A percentile compares a stretch with the other conserved stretches of the same genome.
Conservation (phyloP, 1,140 invertebrate genomes). For the Asbolus verrucosus region DNA sequence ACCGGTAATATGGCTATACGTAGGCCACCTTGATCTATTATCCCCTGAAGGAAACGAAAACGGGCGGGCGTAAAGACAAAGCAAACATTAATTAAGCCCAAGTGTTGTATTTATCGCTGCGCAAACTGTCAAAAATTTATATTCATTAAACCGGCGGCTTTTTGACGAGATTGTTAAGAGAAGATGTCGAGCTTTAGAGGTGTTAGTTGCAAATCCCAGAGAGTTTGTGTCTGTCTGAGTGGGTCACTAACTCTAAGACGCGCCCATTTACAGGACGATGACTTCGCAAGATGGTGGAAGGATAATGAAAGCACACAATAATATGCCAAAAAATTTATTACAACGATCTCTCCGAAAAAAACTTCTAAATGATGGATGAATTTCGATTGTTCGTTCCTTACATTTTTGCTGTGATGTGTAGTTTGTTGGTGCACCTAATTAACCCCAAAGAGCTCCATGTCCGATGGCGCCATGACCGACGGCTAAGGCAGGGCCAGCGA, state of each 20-base stretch:
- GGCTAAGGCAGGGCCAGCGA: slow-evolving; percentile 21
- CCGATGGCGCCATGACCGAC: slow-evolving; percentile 32
- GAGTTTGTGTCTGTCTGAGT: too few species aligned
- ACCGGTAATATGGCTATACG: too few species aligned
- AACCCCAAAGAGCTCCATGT: slow-evolving; percentile 46
- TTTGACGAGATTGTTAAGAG: background rate
- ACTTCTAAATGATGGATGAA: background rate
- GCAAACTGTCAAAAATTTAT: slow-evolving; percentile 1
- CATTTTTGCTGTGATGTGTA: too few species aligned
- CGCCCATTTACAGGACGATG: background rate
- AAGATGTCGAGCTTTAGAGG: background rate
- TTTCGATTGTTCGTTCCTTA: background rate
- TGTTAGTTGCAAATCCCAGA: background rate
- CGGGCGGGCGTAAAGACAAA: too few species aligned
- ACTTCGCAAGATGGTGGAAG: background rate
- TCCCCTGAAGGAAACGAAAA: too few species aligned
- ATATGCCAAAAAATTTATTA: background rate
- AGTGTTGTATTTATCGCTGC: background rate
- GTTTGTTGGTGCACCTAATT: slow-evolving; percentile 1
- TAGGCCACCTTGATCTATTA: too few species aligned
- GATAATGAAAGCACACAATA: background rate
- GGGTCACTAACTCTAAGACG: too few species aligned
- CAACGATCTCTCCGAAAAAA: background rate
- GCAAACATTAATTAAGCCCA: too few species aligned
- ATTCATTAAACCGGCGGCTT: slow-evolving; percentile 29